Conservation (phyloP, 2,113 vertebrate genomes). For the Burhinus bistriatus region DNA sequence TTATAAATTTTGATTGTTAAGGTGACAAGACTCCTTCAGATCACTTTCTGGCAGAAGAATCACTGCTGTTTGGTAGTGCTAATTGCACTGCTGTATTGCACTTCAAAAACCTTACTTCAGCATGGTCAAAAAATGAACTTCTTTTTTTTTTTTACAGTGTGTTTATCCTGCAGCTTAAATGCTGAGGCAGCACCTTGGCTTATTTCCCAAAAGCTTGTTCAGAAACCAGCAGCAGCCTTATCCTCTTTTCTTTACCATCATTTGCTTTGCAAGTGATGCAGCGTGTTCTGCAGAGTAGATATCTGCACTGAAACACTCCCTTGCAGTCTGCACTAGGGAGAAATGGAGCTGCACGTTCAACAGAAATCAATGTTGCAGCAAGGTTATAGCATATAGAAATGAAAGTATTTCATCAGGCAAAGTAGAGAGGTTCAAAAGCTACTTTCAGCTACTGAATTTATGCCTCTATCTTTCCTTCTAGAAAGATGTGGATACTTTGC, state of each 20-base stretch:
- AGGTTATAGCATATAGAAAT: conserved; percentile 71
- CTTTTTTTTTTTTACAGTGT: not conserved
- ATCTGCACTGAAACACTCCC: conserved; percentile 77
- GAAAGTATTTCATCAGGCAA: conserved; percentile 20
- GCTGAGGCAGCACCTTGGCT: conserved; percentile 76
- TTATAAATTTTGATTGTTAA: not conserved
- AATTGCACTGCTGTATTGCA: not conserved
- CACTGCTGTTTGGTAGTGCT: not conserved
- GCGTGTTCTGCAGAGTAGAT: conserved; percentile 75
- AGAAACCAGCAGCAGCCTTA: conserved; percentile 46
- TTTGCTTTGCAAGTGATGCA: conserved; percentile 71
- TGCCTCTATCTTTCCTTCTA: conserved; percentile 77
- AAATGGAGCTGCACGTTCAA: conserved; percentile 64
- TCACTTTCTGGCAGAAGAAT: not conserved
- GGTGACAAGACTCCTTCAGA: not conserved
- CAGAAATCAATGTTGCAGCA: conserved; percentile 66
- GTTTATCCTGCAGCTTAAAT: conserved; percentile 56
- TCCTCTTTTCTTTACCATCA: conserved; percentile 3
- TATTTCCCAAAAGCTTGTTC: conserved; percentile 63
- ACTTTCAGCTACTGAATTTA: conserved; percentile 50
- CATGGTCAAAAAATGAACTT: not conserved
- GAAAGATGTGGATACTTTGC: conserved; percentile 94
- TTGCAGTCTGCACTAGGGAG: conserved; percentile 70
- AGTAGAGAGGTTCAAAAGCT: not conserved
- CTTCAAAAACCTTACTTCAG: conserved; percentile 11